These are phyloP conservation scores for Cosmorhoe ocellata DNA, from an alignment of 2,888 invertebrate genomes.

Conservation along the genomic window DNA sequence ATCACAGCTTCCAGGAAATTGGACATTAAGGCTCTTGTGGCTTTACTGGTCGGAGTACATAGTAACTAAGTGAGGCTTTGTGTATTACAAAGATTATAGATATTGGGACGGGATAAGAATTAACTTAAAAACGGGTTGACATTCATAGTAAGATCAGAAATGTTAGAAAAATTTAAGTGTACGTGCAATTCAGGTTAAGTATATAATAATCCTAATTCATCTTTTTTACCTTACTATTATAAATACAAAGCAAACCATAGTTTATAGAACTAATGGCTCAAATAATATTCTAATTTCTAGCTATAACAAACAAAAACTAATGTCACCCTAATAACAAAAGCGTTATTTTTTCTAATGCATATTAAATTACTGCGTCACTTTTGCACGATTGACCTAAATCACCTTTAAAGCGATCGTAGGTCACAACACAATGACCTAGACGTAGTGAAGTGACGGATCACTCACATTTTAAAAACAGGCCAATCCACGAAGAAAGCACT, in stretches of 20 bases:
- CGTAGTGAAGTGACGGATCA: conserved; percentile 31
- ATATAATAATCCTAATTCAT: no score
- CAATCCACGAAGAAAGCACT: conserved; percentile 45
- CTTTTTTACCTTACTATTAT: no score
- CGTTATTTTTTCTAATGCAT: conserved; percentile 31
- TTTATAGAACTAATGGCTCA: no score
- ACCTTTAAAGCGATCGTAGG: conserved; percentile 28
- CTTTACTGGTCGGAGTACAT: neutral
- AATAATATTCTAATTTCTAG: no score
- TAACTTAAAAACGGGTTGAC: no score
- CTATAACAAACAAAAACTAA: conserved; percentile 6
- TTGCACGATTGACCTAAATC: conserved; percentile 39
- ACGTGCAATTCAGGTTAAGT: no score
- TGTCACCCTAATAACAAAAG: conserved; percentile 12
- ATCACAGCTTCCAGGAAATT: conserved; percentile 16
- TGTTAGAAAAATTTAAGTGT: no score
- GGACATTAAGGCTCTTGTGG: conserved; percentile 6
- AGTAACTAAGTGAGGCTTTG: no score
- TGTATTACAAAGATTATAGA: no score
- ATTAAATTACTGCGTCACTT: conserved; percentile 37
- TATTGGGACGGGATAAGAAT: no score
- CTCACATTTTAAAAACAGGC: conserved; percentile 29
- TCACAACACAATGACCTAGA: conserved; percentile 33
- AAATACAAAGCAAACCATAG: no score
- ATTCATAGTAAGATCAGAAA: no score